These are phyloP conservation scores for Sarotherodon lohbergeri DNA, from an alignment of 2,113 vertebrate species.

Conservation along the genomic window DNA sequence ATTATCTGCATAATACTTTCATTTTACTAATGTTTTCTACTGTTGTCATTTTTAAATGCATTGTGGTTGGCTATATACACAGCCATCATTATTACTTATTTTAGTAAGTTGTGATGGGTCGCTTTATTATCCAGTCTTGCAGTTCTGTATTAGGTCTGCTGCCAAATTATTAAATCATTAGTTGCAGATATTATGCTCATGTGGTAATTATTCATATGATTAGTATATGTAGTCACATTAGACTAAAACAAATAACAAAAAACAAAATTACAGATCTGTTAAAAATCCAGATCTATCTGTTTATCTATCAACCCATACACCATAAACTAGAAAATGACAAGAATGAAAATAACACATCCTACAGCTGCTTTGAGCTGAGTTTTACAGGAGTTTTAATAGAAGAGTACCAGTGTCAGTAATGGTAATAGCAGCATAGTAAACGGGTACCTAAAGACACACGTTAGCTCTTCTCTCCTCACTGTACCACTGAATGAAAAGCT, in stretches of 20 bases:
- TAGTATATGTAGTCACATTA: not conserved
- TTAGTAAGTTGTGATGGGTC: not conserved
- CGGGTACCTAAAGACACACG: constrained; percentile 10
- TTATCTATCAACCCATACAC: not conserved
- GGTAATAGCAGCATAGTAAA: constrained; percentile 16
- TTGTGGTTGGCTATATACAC: accelerated
- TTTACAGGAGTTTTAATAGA: constrained; percentile 21
- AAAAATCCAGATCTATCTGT: not conserved
- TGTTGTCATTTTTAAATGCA: accelerated
- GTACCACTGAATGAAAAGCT: constrained; percentile 48
- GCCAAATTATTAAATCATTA: not conserved
- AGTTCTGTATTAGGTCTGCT: not conserved
- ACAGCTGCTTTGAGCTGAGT: constrained; percentile 44
- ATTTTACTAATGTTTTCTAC: not conserved
- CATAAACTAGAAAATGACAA: not conserved
- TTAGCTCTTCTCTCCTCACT: not conserved
- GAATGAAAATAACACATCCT: not conserved
- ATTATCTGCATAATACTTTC: not conserved
- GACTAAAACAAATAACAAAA: not conserved
- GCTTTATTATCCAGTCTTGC: not conserved
- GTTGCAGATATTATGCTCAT: not conserved
- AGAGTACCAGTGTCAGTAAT: not conserved
- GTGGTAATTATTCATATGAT: not conserved
- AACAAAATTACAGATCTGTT: not conserved
- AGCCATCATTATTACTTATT: not conserved